Evolutionary conservation across 2,113 vertebrate genomes (phyloP).

Genomic region (Cyprinodon tularosa): DNA sequence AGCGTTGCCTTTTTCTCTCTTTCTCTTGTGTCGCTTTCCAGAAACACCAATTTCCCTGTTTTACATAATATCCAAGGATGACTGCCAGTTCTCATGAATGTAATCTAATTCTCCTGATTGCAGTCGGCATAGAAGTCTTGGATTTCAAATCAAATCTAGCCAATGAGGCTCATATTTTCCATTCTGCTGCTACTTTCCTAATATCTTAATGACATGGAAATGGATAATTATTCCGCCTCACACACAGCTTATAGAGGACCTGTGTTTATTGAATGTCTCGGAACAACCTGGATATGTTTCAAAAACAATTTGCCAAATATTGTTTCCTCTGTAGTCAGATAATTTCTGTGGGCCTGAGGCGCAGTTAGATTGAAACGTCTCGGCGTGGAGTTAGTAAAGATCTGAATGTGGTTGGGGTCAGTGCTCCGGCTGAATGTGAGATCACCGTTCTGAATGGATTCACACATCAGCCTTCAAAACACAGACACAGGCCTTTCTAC

Average conservation of each 20-base stretch:
- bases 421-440: constrained; percentile 23
- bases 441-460: constrained; percentile 19
- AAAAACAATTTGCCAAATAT: constrained; percentile 73
- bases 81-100: constrained; percentile 57
- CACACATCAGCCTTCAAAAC: not conserved
- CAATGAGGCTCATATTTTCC: constrained; percentile 71
- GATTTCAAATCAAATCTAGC: constrained; percentile 66
- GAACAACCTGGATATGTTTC: constrained; percentile 65
- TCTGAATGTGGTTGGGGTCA: constrained; percentile 15
- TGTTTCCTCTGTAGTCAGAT: constrained; percentile 39
- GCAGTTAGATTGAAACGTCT: constrained; percentile 43
- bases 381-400: constrained; percentile 32
- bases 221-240: constrained; percentile 79
- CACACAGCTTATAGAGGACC: constrained; percentile 58
- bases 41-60: constrained; percentile 22
- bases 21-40: constrained; percentile 5
- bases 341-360: constrained; percentile 32
- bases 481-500: no score
- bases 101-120: constrained; percentile 72
- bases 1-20: no score
- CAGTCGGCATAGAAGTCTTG: constrained; percentile 53
- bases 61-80: constrained; percentile 53
- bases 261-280: constrained; percentile 72
- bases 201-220: constrained; percentile 80
- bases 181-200: constrained; percentile 68